Evolutionary conservation across 1,140 invertebrate genomes (phyloP), one percentile per base, ranked within the genome.

Genomic region (Drosophila repletoides): DNA sequence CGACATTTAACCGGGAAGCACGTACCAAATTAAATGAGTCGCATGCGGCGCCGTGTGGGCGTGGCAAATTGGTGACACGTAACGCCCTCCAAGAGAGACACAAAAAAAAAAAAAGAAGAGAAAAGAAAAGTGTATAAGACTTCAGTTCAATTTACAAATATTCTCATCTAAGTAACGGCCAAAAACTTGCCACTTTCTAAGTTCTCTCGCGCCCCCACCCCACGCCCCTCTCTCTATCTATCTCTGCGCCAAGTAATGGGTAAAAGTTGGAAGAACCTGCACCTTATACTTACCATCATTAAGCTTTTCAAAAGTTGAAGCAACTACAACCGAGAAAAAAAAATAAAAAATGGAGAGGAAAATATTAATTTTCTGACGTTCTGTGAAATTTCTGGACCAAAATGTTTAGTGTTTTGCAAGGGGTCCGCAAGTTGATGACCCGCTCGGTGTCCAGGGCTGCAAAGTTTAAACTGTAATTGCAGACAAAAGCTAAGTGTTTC

Each of bases 121-220:
- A 17, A 46, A 40, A 33, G 46, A 33, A 12, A 53, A 63, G 48
- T 46, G 10, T 21, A 31, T 24, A 55, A 19, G 24, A 31, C 31
- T 84, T 45, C 28, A 75, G 71, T 86, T 86, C 75, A 86, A 86
- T 86, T 83, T 86, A 58, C 66, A 79, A 86, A 40, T 80, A 71
- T 72, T 43, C 53, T 51, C 49, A 60, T 69, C 45, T 69, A 43
- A 59, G 36, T 64, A 64, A 63, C 33, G 45, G 63, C n/a, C 59
- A 60, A 58, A 81, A 81, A 77, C 80, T 81, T 77, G 60, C 72
- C 70, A 72, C 76, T 72, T 81, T 29, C 22, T 38, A 33, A 60
- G 52, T 29, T 56, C 24, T 41, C 17, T 21, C 34, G 6, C 59
- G 29, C 26, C 21, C 22, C 24, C 12, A 28, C 15, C 59, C 29